Evolutionary conservation across 92 coral and sea anemone species (phyloP).

Genomic region (Virgularia gustaviana): DNA sequence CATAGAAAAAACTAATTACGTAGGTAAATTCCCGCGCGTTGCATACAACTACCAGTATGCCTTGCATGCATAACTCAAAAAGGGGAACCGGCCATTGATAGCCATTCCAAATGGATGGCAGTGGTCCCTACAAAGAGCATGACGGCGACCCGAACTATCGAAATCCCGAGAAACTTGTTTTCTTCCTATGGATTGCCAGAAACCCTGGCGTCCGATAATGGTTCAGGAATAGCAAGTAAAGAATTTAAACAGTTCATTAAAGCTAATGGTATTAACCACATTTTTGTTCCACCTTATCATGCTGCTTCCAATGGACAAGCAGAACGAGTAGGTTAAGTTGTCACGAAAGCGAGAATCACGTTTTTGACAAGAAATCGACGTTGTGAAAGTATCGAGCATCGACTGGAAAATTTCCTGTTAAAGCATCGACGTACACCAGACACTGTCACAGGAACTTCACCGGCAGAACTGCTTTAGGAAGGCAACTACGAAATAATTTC

Average conservation of each 20-base stretch:
- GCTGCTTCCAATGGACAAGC: conserved; percentile 50
- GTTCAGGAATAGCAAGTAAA: conserved; percentile 31
- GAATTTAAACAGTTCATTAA: conserved; percentile 14
- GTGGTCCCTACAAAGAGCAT: conserved; percentile 47
- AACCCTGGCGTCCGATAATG: conserved; percentile 38
- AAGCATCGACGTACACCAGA: conserved; percentile 46
- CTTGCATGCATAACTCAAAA: no score
- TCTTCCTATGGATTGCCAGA: conserved; percentile 34
- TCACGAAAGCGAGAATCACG: conserved; percentile 28
- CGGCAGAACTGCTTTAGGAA: no score
- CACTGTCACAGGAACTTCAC: conserved; percentile 51
- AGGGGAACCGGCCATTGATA: no score
- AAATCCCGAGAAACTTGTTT: conserved; percentile 47
- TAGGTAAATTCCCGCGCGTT: no score
- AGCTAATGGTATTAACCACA: conserved; percentile 36
- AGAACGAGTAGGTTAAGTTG: conserved; percentile 40
- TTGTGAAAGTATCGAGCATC: conserved; percentile 38
- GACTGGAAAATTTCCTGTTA: conserved; percentile 53
- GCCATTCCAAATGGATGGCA: conserved; percentile 43
- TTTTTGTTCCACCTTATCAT: conserved; percentile 48
- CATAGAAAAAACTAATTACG: no score
- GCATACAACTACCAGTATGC: no score
- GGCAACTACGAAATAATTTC: no score
- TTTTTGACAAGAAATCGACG: no score
- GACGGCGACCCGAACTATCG: conserved; percentile 49